Evolutionary conservation across 2,797 vertebrate genomes (phyloP), one percentile per base, ranked within the genome.

Genomic region (Pelobates cultripes): DNA sequence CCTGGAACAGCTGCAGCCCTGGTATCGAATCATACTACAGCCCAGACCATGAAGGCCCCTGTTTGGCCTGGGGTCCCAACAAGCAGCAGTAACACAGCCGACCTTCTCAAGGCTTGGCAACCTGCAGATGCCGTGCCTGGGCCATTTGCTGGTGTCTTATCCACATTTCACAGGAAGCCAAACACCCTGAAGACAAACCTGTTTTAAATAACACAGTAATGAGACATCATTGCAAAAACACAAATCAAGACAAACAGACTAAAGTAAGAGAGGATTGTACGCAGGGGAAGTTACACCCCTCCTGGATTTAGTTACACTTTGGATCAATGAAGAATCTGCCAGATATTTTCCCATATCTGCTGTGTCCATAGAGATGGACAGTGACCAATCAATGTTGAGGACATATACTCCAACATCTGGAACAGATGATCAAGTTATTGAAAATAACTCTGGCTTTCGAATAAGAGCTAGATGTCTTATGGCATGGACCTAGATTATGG

Each of bases 61-160:
- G 87, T 94, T 82, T 97, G 97, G 96, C 92, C 96, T 2, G 94
- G 92, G 67, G 92, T 96, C 73, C 95, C 94, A 14, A 92, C 95
- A 2, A 90, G 92, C 74, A 93, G 93, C 0, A 87, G 88, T 41
- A 95, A 95, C 85, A 93, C 95, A 5, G 93, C 95, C 10, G 97
- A 98, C 88, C 93, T 98, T 74, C 95, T 98, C 84, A 97, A 97
- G 87, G 95, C 96, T 77, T 98, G 97, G 97, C 97, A 98, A 93
- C 96, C 96, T 0, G 92, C 95, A 4, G 97, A 98, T 87, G 95
- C 96, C 78, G 94, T 96, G 88, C 95, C 94, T 0, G 97, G 96
- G 68, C 97, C 97, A 45, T 99, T 99, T 86, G 96, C 97, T 0
- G 96, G 97, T 7, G 97, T 99, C 57, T 95, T 99, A 78, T 98